Base-by-base conservation (phyloP, 2,888 invertebrate species). In the Candidula unifasciata region DNA sequence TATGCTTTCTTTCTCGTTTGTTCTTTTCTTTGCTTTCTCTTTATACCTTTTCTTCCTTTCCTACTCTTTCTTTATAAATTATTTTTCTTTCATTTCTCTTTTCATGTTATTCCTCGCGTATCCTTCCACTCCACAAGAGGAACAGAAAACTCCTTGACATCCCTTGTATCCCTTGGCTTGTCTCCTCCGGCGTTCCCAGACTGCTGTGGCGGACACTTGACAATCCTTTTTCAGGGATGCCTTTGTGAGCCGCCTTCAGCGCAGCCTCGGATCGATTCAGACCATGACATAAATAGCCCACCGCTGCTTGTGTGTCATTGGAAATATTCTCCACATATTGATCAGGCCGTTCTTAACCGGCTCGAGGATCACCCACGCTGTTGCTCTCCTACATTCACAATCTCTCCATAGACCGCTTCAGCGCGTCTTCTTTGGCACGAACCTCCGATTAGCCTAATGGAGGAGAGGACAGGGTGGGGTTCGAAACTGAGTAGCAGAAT, bases 301-400 rank as follows among this genome's bases (percentile, higher is more conserved):
- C 21, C 44, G 10, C 52, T 27, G 44, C 52, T 52, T 73, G 27
- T 73, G 27, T 73, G 73, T n/a, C 73, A 27, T 10, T 73, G 73
- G 24, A 16, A 73, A 52, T 73, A 52, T 73, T 73, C 44, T 52
- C 52, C 44, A 73, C 2, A 73, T 73, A 73, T 73, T n/a, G 52
- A 73, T n/a, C 52, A 52, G 73, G 13, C 73, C 27, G 33, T 44
- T 44, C 71, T 71, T 71, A 71, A 71, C 37, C 8, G 37, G 24
- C 44, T 1, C 33, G n/a, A 44, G 44, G 27, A n/a, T 68, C 68
- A 30, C 68, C 13, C 13, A 16, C 3, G 21, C 27, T 44, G 44
- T 44, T 44, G 44, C 44, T 44, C 44, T 44, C 44, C 44, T 68
- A 0, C n/a, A n/a, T 68, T 13, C n/a, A 5, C 27, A 27, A 18